Percentiles rank a stretch among this genome's conserved stretches.
These are phyloP conservation scores for Erpobdella octoculata DNA, from an alignment of 2,888 invertebrate genomes.

Conservation along the genomic window DNA sequence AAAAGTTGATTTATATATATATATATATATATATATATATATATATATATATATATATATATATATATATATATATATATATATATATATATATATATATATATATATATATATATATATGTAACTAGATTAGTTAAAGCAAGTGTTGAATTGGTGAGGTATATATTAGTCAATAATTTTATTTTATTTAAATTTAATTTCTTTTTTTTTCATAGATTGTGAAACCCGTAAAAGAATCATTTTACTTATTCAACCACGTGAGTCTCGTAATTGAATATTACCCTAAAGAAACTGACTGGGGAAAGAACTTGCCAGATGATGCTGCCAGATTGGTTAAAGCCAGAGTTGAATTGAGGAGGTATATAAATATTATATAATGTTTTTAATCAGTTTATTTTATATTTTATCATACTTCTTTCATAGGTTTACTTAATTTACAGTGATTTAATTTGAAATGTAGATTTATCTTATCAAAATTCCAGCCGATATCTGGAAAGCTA, in stretches of 20 bases:
- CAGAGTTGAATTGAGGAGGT: slow-evolving; percentile 54
- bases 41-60: too few relatives aligned
- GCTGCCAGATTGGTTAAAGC: slow-evolving; percentile 65
- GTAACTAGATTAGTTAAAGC: too few relatives aligned
- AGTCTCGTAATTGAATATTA: slow-evolving; percentile 82
- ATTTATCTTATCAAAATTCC: too few relatives aligned
- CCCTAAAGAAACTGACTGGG: slow-evolving; percentile 79
- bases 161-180: too few relatives aligned
- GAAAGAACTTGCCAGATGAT: slow-evolving; percentile 74
- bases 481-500: too few relatives aligned
- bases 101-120: neutral
- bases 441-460: too few relatives aligned
- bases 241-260: slow-evolving; percentile 92
- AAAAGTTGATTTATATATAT: too few relatives aligned
- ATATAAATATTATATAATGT: neutral
- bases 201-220: neutral
- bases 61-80: too few relatives aligned
- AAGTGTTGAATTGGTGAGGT: too few relatives aligned
- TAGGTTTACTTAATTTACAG: neutral
- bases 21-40: too few relatives aligned
- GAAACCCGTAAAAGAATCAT: slow-evolving; percentile 58
- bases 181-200: too few relatives aligned
- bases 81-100: too few relatives aligned
- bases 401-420: neutral
- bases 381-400: neutral